phyloP scores from a whole-genome alignment of 2,888 invertebrate genomes.

The Himalopsyche kuldschensis region DNA sequence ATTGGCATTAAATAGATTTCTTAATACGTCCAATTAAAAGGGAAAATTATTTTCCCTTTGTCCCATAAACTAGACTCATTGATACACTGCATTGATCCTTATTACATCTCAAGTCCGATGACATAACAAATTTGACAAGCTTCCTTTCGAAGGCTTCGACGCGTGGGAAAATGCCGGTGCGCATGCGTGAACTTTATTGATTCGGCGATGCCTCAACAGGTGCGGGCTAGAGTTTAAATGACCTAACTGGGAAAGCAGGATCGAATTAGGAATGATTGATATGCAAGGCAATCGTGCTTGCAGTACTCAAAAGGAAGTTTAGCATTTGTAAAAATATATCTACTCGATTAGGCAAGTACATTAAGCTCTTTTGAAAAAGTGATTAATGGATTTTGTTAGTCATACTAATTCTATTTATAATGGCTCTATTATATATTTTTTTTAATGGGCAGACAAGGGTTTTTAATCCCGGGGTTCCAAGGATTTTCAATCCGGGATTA shows the following conservation, averaged over 20 bases:
- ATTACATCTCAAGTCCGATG: not conserved
- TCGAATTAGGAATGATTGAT: constrained; percentile 7
- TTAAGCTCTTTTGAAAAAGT: too few relatives aligned
- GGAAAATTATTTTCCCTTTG: not conserved
- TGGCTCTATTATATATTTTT: too few relatives aligned
- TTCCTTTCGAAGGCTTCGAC: not conserved
- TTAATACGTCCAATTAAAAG: too few relatives aligned
- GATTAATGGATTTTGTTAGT: too few relatives aligned
- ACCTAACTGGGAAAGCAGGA: not conserved
- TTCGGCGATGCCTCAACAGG: constrained; percentile 21
- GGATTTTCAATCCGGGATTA: too few relatives aligned
- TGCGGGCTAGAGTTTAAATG: constrained; percentile 6
- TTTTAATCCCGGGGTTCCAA: too few relatives aligned
- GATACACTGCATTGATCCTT: not conserved
- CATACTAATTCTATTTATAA: too few relatives aligned
- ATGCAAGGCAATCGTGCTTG: not conserved
- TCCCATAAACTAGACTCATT: not conserved
- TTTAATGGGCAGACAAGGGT: too few relatives aligned
- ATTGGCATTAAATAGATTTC: too few relatives aligned
- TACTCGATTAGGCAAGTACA: too few relatives aligned
- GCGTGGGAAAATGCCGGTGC: not conserved
- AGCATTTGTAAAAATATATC: too few relatives aligned
- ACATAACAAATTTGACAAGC: not conserved
- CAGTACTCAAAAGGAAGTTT: not conserved
- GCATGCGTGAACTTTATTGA: not conserved